Conservation (phyloP, 2,797 vertebrate genomes). For the Vultur gryphus region DNA sequence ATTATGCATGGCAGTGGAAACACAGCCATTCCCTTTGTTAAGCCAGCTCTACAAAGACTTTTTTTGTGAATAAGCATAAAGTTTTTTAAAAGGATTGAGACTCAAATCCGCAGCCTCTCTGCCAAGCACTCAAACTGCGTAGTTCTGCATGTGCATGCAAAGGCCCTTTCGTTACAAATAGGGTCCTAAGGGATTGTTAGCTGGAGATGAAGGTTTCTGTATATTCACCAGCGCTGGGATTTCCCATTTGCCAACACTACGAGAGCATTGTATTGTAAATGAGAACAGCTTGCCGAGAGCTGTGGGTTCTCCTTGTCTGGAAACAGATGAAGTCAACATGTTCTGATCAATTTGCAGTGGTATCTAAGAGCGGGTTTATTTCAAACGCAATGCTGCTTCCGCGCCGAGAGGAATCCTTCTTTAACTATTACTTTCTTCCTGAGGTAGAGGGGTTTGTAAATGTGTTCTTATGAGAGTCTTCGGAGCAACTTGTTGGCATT, state of each 20-base stretch:
- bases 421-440: neutral
- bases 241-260: neutral
- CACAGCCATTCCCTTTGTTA: neutral
- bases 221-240: neutral
- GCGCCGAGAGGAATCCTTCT: rapidly evolving
- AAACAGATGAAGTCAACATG: neutral
- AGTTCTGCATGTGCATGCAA: neutral
- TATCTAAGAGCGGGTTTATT: neutral
- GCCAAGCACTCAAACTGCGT: neutral
- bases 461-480: neutral
- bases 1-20: neutral
- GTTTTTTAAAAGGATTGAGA: neutral
- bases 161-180: neutral
- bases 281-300: slow-evolving; percentile 8
- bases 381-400: neutral
- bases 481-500: neutral
- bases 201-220: neutral
- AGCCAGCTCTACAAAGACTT: neutral
- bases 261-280: neutral
- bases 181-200: neutral
- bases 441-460: neutral
- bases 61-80: neutral
- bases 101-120: neutral
- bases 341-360: neutral
- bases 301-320: neutral